Percentiles rank a stretch among this genome's conserved stretches.
Evolutionary conservation across 2,113 vertebrate genomes (phyloP).

Genomic region (Callochromis pleurospilus): DNA sequence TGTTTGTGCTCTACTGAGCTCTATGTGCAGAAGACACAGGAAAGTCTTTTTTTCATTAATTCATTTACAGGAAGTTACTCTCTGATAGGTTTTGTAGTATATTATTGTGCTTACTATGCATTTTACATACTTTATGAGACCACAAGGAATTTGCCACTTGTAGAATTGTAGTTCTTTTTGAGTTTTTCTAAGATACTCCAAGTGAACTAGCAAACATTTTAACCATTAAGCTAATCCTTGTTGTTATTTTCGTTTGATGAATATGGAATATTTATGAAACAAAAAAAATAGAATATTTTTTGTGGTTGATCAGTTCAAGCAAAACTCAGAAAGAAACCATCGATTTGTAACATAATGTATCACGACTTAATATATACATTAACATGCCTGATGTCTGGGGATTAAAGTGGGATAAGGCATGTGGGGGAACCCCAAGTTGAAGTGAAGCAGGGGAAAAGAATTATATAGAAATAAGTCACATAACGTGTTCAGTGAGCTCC

Average conservation of each 20-base stretch:
- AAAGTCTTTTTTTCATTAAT: background rate
- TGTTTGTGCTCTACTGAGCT: background rate
- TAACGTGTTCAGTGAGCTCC: background rate
- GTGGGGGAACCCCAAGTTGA: background rate
- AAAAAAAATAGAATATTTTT: background rate
- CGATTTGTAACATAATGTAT: background rate
- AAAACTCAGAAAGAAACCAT: background rate
- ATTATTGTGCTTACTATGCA: background rate
- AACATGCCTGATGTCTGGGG: background rate
- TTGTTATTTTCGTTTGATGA: background rate
- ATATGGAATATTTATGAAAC: background rate
- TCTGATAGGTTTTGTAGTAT: background rate
- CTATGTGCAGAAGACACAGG: background rate
- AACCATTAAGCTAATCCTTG: background rate
- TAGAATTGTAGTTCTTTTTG: background rate
- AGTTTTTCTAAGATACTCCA: background rate
- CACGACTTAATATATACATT: background rate
- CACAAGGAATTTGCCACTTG: background rate
- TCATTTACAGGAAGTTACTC: background rate
- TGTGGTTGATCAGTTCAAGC: background rate
- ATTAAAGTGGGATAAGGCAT: background rate
- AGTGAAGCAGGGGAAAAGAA: background rate
- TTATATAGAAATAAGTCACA: background rate
- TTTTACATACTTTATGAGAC: background rate
- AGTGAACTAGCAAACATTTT: background rate